Percentiles rank a stretch among this genome's conserved stretches.
Conservation (phyloP, 2,113 vertebrate genomes). For the Nycticryphes semicollaris region DNA sequence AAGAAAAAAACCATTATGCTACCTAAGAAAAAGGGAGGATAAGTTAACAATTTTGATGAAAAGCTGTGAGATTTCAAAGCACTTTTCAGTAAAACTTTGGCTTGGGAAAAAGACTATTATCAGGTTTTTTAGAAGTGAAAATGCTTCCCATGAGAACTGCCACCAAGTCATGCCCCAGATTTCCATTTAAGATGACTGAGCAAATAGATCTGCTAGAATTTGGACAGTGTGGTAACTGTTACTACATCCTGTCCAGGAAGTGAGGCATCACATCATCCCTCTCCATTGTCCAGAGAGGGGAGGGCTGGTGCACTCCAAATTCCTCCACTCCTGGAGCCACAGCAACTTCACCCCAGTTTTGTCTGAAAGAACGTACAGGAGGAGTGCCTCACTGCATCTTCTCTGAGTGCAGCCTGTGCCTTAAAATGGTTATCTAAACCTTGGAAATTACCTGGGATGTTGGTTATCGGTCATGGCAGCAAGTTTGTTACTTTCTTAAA, state of each 20-base stretch:
- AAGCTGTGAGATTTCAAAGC: background rate
- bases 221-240: background rate
- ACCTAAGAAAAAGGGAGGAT: background rate
- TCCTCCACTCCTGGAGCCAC: background rate
- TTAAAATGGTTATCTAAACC: background rate
- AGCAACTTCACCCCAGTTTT: background rate
- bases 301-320: background rate
- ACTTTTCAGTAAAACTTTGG: background rate
- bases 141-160: background rate
- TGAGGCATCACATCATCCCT: background rate
- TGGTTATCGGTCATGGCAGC: background rate
- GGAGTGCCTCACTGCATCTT: background rate
- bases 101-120: background rate
- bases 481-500: background rate
- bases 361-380: background rate
- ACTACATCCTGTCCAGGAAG: rapidly evolving
- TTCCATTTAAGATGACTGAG: background rate
- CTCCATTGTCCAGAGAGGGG: background rate
- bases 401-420: background rate
- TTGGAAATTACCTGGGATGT: background rate
- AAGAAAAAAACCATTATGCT: background rate
- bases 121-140: background rate
- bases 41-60: background rate
- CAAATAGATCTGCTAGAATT: background rate
- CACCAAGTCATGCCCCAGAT: background rate